Conservation (phyloP, 1,140 invertebrate species). For the Ceratina japonica region DNA sequence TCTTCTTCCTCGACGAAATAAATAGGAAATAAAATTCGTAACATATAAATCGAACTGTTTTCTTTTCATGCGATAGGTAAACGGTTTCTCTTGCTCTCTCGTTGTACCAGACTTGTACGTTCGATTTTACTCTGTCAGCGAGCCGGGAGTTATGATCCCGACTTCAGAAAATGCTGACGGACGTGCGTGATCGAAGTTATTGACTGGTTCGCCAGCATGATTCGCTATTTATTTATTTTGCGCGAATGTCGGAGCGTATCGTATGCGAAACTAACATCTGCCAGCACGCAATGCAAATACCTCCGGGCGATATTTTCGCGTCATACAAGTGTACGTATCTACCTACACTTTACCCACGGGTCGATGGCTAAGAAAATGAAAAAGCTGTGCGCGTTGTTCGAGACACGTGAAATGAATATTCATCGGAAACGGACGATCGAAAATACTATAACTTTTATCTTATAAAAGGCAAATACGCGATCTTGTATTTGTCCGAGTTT, state of each 20-base stretch:
- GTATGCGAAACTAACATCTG: slow-evolving; percentile 34
- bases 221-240: slow-evolving; percentile 25
- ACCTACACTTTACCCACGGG: not conserved
- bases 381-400: not conserved
- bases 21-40: no score
- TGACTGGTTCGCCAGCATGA: not conserved
- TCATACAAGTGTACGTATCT: no score
- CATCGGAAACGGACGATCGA: no score
- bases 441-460: not conserved
- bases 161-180: not conserved
- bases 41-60: no score
- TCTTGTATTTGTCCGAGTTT: not conserved
- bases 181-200: not conserved
- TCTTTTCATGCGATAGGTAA: no score
- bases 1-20: no score
- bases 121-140: not conserved
- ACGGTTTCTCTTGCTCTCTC: no score
- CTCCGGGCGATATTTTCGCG: not conserved
- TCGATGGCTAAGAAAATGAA: slow-evolving; percentile 11
- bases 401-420: not conserved
- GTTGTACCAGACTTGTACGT: not conserved
- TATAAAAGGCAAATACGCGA: not conserved
- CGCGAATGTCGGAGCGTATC: not conserved
- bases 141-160: not conserved
- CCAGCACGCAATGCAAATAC: not conserved